phyloP scores from a whole-genome alignment of 2,888 invertebrate species.

The Hymenopus coronatus region DNA sequence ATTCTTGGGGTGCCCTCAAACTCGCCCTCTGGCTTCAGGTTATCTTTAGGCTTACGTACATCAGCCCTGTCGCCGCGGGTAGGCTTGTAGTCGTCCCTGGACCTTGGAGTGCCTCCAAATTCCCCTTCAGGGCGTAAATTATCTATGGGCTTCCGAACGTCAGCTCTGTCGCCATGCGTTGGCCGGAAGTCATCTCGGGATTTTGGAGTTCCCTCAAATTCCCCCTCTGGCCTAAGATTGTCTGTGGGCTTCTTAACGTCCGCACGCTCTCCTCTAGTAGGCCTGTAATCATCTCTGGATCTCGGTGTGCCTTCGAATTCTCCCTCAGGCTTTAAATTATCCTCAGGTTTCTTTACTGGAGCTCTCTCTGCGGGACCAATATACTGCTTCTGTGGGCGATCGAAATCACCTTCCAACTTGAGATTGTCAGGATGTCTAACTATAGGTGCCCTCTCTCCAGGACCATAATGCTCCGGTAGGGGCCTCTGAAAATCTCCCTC shows the following conservation, averaged over 20 bases:
- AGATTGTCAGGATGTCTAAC: conserved; percentile 36
- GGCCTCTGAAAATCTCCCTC: conserved; percentile 38
- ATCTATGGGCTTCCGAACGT: conserved; percentile 55
- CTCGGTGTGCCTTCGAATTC: conserved; percentile 42
- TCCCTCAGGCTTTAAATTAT: conserved; percentile 37
- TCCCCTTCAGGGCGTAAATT: conserved; percentile 47
- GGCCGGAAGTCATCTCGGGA: conserved; percentile 43
- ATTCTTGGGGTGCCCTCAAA: conserved; percentile 23
- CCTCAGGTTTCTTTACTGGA: conserved; percentile 37
- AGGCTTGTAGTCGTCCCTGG: conserved; percentile 43
- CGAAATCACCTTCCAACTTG: conserved; percentile 42
- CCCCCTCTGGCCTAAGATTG: conserved; percentile 47
- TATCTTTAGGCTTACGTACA: conserved; percentile 52
- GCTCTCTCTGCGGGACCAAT: conserved; percentile 49
- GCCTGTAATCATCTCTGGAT: conserved; percentile 46
- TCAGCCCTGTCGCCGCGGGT: conserved; percentile 44
- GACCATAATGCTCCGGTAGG: conserved; percentile 43
- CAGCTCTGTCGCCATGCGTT: conserved; percentile 43
- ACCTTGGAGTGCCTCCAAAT: conserved; percentile 41
- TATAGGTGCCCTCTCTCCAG: conserved; percentile 27
- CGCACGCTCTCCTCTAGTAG: conserved; percentile 56
- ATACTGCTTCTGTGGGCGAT: conserved; percentile 37
- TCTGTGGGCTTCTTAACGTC: conserved; percentile 57
- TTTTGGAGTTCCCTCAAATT: conserved; percentile 40
- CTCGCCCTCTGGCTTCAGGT: conserved; percentile 61